Evolutionary conservation across 2,888 invertebrate species (phyloP).

Genomic region (Platycnemis pennipes): DNA sequence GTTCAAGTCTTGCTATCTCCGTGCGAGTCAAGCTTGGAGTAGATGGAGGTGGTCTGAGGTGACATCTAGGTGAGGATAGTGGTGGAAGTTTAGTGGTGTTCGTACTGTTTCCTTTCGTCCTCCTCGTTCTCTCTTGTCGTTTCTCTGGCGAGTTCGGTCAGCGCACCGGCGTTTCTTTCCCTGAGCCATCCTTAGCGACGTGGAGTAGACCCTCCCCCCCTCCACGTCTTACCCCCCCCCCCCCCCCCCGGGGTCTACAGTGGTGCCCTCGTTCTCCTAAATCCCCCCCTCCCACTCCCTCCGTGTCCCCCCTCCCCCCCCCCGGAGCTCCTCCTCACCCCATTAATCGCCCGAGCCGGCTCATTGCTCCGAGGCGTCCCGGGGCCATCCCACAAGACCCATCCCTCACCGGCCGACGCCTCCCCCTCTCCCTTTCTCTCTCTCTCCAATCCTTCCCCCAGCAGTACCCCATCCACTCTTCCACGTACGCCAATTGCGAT

Average conservation of each 20-base stretch:
- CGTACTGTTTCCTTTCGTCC: not conserved
- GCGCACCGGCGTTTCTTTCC: not conserved
- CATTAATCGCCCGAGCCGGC: constrained; percentile 62
- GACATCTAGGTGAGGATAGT: too few relatives aligned
- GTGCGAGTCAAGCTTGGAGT: too few relatives aligned
- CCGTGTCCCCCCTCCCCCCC: not conserved
- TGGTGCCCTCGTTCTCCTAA: not conserved
- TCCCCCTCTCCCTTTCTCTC: not conserved
- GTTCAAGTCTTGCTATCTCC: too few relatives aligned
- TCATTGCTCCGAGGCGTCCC: constrained; percentile 60
- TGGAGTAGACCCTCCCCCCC: too few relatives aligned
- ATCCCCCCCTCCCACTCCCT: not conserved
- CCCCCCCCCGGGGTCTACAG: not conserved
- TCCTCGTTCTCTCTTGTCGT: not conserved
- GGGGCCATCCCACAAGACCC: constrained; percentile 61
- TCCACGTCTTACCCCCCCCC: not conserved
- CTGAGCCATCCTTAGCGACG: not conserved
- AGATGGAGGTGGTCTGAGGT: too few relatives aligned
- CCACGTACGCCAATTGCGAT: not conserved
- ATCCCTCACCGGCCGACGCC: constrained; percentile 19
- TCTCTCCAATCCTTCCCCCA: not conserved
- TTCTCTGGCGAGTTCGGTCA: not conserved
- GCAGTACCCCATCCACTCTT: not conserved
- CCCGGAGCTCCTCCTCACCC: constrained; percentile 46
- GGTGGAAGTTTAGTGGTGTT: not conserved